These are phyloP conservation scores for Tangara arthus DNA, from an alignment of 2,797 vertebrate genomes.

Conservation along the genomic window DNA sequence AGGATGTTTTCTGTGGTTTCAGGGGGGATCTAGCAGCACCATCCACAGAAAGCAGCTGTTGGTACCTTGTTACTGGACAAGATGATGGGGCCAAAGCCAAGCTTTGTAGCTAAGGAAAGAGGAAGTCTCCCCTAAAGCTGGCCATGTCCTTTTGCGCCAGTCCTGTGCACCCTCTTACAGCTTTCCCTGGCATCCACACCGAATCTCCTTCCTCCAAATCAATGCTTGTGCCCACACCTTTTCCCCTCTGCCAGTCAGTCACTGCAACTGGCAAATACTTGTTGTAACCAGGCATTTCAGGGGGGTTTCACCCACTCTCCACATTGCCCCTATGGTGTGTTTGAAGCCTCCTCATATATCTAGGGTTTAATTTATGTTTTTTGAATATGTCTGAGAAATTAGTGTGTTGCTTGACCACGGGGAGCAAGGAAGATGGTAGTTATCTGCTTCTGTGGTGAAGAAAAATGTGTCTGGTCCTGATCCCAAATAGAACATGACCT, in stretches of 20 bases:
- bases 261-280: neutral
- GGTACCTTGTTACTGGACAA: neutral
- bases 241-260: neutral
- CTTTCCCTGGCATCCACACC: neutral
- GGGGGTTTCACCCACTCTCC: neutral
- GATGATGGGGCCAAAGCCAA: neutral
- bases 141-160: rapidly evolving
- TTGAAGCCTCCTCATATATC: neutral
- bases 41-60: neutral
- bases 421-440: neutral
- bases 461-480: neutral
- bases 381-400: neutral
- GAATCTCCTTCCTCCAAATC: neutral
- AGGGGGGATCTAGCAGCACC: neutral
- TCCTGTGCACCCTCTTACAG: neutral
- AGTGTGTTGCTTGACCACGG: neutral
- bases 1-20: neutral
- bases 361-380: neutral
- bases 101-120: neutral
- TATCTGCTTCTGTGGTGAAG: neutral
- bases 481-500: neutral
- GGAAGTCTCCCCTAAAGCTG: neutral
- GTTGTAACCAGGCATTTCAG: neutral
- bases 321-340: rapidly evolving
- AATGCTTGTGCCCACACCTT: neutral